Evolutionary conservation across 2,888 invertebrate species (phyloP).

Genomic region (Lamellibrachia columna): DNA sequence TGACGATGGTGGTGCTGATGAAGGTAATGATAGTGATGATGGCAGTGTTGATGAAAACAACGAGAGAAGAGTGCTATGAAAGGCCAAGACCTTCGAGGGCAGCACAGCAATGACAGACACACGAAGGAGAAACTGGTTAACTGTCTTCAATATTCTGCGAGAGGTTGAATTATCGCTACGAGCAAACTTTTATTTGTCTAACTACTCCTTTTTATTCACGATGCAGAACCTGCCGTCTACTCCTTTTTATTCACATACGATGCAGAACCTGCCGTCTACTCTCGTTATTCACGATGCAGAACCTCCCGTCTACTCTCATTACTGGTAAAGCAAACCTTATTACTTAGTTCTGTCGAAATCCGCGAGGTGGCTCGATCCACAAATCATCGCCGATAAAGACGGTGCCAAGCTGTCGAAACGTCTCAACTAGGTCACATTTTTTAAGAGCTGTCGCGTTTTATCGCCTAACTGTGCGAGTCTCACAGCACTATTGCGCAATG

Average conservation of each 20-base stretch:
- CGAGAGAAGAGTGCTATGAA: not conserved
- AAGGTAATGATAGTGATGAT: constrained; percentile 10
- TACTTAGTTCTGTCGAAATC: not conserved
- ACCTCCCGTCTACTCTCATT: too few species aligned
- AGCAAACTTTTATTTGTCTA: too few species aligned
- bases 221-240: too few species aligned
- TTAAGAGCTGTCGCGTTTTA: not conserved
- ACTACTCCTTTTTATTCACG: too few species aligned
- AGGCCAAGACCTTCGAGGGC: too few species aligned
- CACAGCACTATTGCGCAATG: not conserved
- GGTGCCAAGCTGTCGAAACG: not conserved
- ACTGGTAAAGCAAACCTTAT: not conserved
- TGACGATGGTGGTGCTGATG: not conserved
- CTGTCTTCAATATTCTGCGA: too few species aligned
- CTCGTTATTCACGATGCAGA: too few species aligned
- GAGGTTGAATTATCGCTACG: too few species aligned
- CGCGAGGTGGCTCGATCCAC: not conserved
- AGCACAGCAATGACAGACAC: too few species aligned
- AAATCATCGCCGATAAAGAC: not conserved
- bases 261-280: too few species aligned
- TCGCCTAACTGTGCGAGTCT: not conserved
- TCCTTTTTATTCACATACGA: too few species aligned
- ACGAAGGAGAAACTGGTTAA: too few species aligned
- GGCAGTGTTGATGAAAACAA: not conserved
- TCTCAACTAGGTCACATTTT: not conserved